A percentile compares a stretch with the other conserved stretches of the same genome.
phyloP scores from a whole-genome alignment of 2,113 vertebrate genomes.

The Poicephalus gulielmi region DNA sequence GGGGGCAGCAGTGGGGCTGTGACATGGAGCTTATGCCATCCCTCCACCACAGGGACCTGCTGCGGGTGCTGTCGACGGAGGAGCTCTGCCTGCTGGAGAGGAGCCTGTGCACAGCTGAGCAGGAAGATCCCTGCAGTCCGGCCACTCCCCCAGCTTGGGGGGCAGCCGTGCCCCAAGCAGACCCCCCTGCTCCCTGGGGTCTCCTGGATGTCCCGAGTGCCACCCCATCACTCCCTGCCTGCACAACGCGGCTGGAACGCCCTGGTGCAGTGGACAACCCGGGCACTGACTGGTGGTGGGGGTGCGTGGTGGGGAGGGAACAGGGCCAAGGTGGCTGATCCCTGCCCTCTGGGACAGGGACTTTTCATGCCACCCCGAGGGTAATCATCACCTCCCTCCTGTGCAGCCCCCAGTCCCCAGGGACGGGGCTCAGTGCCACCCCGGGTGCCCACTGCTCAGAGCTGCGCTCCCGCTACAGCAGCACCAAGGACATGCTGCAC shows the following conservation, averaged over 20 bases:
- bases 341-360: not conserved
- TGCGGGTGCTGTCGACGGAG: conserved; percentile 62
- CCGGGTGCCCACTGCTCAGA: not conserved
- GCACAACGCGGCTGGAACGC: accelerated
- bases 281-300: accelerated
- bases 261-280: accelerated
- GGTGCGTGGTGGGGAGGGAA: not conserved
- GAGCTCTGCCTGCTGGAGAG: conserved; percentile 74
- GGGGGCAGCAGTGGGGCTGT: accelerated
- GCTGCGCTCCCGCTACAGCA: conserved; percentile 68
- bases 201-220: not conserved
- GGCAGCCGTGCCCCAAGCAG: not conserved
- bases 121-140: not conserved
- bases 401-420: not conserved
- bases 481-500: conserved; percentile 74
- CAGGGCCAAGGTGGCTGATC: not conserved
- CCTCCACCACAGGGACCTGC: conserved; percentile 50
- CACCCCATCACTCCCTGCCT: not conserved
- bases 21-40: not conserved
- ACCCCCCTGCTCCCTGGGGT: not conserved
- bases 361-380: not conserved
- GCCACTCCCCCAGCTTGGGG: not conserved
- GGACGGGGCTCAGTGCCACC: accelerated
- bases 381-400: not conserved
- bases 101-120: conserved; percentile 63